Conservation (phyloP, 2,888 invertebrate genomes). For the Lasioglossum zephyrum region DNA sequence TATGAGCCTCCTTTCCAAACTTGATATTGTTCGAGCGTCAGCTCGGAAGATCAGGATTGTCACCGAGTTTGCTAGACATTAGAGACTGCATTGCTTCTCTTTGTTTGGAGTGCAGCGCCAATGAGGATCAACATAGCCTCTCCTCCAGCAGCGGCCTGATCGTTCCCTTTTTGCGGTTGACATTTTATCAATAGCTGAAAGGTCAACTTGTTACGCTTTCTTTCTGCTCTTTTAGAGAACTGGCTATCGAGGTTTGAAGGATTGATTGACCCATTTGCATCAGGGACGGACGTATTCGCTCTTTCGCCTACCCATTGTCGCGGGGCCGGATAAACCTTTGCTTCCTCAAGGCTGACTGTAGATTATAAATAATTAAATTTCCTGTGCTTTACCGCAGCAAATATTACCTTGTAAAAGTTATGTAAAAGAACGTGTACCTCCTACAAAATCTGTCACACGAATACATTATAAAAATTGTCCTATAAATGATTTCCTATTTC, state of each 20-base stretch:
- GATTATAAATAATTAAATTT: not conserved
- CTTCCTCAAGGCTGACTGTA: not conserved
- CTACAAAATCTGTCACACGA: no score
- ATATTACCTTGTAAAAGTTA: not conserved
- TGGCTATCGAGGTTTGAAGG: not conserved
- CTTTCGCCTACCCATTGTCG: not conserved
- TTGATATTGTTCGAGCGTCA: not conserved
- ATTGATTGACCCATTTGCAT: conserved; percentile 4
- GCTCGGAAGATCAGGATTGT: not conserved
- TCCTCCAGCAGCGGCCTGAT: conserved; percentile 14
- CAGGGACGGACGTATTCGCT: not conserved
- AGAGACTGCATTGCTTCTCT: conserved; percentile 31
- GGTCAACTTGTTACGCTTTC: conserved; percentile 17
- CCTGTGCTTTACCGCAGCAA: not conserved
- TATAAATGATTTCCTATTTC: not conserved
- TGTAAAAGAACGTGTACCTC: no score
- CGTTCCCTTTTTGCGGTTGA: conserved; percentile 12
- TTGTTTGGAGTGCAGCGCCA: conserved; percentile 36
- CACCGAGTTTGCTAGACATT: not conserved
- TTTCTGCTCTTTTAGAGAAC: not conserved
- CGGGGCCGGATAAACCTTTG: not conserved
- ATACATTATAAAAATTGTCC: no score
- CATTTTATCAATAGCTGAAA: conserved; percentile 19
- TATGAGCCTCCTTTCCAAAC: not conserved
- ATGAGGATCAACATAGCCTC: conserved; percentile 40